Percentiles rank a stretch among this genome's conserved stretches.
These are phyloP conservation scores for Phyllotreta striolata DNA, from an alignment of 2,888 invertebrate genomes.

Conservation along the genomic window DNA sequence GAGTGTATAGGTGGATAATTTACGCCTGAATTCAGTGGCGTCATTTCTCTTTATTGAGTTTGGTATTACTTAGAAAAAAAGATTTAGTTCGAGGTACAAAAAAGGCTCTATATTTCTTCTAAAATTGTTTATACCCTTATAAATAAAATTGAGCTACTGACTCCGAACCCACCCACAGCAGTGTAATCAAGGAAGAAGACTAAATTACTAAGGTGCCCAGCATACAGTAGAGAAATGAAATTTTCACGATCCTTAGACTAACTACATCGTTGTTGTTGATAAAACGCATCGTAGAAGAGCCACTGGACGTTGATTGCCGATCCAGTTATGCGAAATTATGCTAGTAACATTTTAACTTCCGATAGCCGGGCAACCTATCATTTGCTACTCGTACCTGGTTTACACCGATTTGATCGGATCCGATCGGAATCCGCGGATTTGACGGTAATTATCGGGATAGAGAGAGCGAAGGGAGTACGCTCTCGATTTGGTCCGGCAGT, in stretches of 20 bases:
- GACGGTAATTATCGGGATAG: conserved; percentile 53
- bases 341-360: conserved; percentile 61
- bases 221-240: too few species aligned
- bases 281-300: conserved; percentile 7
- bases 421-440: conserved; percentile 57
- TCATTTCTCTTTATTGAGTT: background rate
- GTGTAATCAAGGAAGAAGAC: too few species aligned
- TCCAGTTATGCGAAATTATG: conserved; percentile 61
- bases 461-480: conserved; percentile 42
- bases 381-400: conserved; percentile 58
- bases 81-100: too few species aligned
- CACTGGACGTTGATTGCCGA: conserved; percentile 55
- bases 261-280: too few species aligned
- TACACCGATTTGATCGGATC: conserved; percentile 51
- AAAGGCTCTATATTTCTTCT: too few species aligned
- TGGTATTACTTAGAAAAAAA: too few species aligned
- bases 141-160: too few species aligned
- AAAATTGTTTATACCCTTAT: too few species aligned
- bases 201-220: too few species aligned
- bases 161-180: too few species aligned
- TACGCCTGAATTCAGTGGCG: conserved; percentile 47
- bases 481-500: conserved; percentile 46
- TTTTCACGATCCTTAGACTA: too few species aligned
- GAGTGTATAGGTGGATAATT: conserved; percentile 51
- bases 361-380: conserved; percentile 58